These are phyloP conservation scores for Carcinoscorpius rotundicauda DNA, from an alignment of 1,140 invertebrate species.

Conservation along the genomic window DNA sequence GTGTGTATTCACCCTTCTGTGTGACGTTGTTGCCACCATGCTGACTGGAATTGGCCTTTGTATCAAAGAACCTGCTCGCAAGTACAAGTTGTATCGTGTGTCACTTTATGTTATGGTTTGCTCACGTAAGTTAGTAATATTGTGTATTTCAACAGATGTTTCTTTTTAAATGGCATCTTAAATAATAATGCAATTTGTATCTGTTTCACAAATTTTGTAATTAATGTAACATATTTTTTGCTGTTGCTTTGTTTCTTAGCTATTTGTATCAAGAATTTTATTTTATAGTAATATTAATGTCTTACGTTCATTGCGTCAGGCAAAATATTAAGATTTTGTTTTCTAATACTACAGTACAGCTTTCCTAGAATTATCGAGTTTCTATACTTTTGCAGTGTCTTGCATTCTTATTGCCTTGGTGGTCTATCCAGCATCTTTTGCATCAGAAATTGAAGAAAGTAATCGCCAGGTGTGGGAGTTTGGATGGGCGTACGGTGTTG, in stretches of 20 bases:
- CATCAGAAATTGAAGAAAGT: constrained; percentile 64
- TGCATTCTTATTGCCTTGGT: constrained; percentile 79
- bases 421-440: constrained; percentile 89
- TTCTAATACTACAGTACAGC: too few relatives aligned
- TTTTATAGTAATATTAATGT: too few relatives aligned
- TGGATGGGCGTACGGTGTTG: constrained; percentile 93
- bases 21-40: constrained; percentile 76
- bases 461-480: constrained; percentile 64
- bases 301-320: too few relatives aligned
- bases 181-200: too few relatives aligned
- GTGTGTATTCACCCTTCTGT: constrained; percentile 72
- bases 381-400: constrained; percentile 54
- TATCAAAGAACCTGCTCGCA: constrained; percentile 76
- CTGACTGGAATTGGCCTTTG: constrained; percentile 81
- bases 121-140: constrained; percentile 59
- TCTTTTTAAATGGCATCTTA: too few relatives aligned
- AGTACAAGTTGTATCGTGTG: constrained; percentile 87
- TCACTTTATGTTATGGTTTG: constrained; percentile 85
- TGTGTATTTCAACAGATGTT: background rate
- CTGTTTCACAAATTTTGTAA: too few relatives aligned
- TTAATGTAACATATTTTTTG: too few relatives aligned
- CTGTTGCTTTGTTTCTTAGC: too few relatives aligned
- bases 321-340: too few relatives aligned
- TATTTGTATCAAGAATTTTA: too few relatives aligned
- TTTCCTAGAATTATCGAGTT: too few relatives aligned